phyloP scores from a whole-genome alignment of 2,797 vertebrate genomes.

The Apogon hyalosoma region DNA sequence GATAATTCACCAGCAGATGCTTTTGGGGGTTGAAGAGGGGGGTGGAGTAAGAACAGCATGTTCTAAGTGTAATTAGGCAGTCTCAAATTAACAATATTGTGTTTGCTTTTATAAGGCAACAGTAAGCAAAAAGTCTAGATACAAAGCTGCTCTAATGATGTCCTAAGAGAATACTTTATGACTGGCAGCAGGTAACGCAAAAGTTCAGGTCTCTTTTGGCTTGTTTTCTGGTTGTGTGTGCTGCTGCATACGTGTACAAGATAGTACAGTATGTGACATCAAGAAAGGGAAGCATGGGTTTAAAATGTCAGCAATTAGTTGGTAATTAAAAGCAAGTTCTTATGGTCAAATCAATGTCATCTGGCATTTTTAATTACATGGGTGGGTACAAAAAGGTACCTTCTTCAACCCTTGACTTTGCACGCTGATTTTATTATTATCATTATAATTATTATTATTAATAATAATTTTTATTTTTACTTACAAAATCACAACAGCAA shows the following conservation, averaged over 20 bases:
- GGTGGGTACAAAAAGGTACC: slow-evolving; percentile 12
- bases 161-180: slow-evolving; percentile 19
- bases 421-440: too few relatives aligned
- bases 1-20: slow-evolving; percentile 2
- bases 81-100: neutral
- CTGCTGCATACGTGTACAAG: neutral
- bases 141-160: slow-evolving; percentile 17
- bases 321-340: slow-evolving; percentile 45
- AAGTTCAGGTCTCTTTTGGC: neutral
- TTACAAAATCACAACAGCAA: too few relatives aligned
- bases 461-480: too few relatives aligned
- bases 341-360: slow-evolving; percentile 29
- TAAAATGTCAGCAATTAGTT: slow-evolving; percentile 50
- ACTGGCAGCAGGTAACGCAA: slow-evolving; percentile 7
- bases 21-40: neutral
- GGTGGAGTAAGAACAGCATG: neutral
- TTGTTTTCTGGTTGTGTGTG: neutral
- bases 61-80: slow-evolving; percentile 12
- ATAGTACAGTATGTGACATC: neutral
- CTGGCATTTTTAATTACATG: slow-evolving; percentile 31
- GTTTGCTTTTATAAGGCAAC: slow-evolving; percentile 4
- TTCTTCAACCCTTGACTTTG: slow-evolving; percentile 31
- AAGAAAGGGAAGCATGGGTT: neutral
- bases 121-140: neutral
- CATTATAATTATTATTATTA: too few relatives aligned